Conservation (phyloP, 1,140 invertebrate genomes). For the Zelostemma sp. region DNA sequence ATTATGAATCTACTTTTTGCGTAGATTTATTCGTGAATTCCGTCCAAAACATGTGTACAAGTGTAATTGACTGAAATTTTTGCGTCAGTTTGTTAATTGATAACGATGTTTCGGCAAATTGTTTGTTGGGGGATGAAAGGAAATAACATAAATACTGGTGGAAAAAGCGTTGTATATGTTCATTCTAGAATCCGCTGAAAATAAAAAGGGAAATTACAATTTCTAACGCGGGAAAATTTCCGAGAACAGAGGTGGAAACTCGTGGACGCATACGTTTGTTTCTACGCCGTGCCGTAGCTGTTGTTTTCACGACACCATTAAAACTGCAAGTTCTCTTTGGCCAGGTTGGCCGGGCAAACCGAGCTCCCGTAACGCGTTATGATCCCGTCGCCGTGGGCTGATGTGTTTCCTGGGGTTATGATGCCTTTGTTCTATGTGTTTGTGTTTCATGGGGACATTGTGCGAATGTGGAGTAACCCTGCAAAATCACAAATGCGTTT, state of each 20-base stretch:
- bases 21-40: too few relatives aligned
- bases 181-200: constrained; percentile 30
- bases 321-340: constrained; percentile 54
- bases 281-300: constrained; percentile 32
- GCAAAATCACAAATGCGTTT: constrained; percentile 26
- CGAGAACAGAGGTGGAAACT: constrained; percentile 9
- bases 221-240: constrained; percentile 35
- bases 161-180: constrained; percentile 26
- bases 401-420: constrained; percentile 56
- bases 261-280: constrained; percentile 28
- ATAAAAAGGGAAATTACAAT: constrained; percentile 48
- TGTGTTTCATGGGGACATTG: constrained; percentile 38
- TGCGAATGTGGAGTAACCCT: background rate
- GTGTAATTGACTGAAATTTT: too few relatives aligned
- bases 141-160: background rate
- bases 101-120: too few relatives aligned
- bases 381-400: constrained; percentile 52
- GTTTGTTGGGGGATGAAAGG: too few relatives aligned
- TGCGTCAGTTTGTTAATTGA: too few relatives aligned
- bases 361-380: constrained; percentile 58
- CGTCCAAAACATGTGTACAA: too few relatives aligned
- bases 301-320: constrained; percentile 61
- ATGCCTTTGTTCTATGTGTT: constrained; percentile 57
- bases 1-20: too few relatives aligned
- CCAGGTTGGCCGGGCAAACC: constrained; percentile 27